A percentile compares a stretch with the other conserved stretches of the same genome.
These are phyloP conservation scores for Neelides folsomi DNA, from an alignment of 2,888 invertebrate species.

Conservation along the genomic window DNA sequence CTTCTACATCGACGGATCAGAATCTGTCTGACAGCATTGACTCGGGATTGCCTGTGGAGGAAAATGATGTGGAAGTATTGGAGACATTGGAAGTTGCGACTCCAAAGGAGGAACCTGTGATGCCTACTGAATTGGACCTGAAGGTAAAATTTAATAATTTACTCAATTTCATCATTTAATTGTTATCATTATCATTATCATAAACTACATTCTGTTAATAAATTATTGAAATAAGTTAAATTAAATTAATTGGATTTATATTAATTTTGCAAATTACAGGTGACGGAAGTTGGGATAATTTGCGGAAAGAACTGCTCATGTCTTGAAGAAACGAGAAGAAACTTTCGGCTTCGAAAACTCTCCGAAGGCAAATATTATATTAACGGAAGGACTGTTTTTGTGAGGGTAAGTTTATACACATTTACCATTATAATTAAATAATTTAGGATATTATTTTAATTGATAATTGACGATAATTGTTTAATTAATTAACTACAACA, in stretches of 20 bases:
- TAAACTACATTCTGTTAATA: too few species aligned
- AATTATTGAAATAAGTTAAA: too few species aligned
- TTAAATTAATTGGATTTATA: neutral
- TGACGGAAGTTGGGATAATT: constrained; percentile 55
- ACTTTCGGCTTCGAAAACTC: constrained; percentile 62
- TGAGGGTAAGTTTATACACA: constrained; percentile 69
- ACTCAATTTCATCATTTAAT: neutral
- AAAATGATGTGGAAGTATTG: constrained; percentile 18
- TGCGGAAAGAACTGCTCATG: constrained; percentile 64
- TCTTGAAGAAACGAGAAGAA: constrained; percentile 52
- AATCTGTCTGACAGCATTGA: constrained; percentile 31
- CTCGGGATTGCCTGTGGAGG: constrained; percentile 39
- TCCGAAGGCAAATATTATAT: constrained; percentile 77
- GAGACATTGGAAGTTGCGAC: constrained; percentile 17
- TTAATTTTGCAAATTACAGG: constrained; percentile 39
- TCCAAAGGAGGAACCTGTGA: constrained; percentile 12
- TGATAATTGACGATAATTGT: too few species aligned
- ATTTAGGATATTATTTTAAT: too few species aligned
- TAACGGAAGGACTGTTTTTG: constrained; percentile 72
- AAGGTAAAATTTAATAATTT: constrained; percentile 35
- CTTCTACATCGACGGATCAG: constrained; percentile 5
- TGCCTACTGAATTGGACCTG: constrained; percentile 57
- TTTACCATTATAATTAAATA: too few species aligned
- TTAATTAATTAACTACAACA: too few species aligned
- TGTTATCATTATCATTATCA: too few species aligned